Evolutionary conservation across 2,888 invertebrate genomes (phyloP), one percentile per base, ranked within the genome.

Genomic region (Xanthia togata): DNA sequence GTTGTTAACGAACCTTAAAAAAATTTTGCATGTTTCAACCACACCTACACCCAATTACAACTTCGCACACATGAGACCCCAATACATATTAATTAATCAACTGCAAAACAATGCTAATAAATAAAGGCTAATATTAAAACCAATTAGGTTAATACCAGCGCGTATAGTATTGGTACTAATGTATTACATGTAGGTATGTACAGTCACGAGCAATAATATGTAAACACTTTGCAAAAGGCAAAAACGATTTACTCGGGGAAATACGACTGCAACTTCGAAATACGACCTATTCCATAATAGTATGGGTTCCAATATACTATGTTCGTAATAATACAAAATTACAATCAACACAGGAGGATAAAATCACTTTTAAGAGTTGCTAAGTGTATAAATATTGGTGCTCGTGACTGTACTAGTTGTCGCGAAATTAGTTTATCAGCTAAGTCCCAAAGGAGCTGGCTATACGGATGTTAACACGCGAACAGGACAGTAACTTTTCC

Each of bases 91-190:
- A 84, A 44, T 84, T 83, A 84, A 81, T 81, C 59, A 82, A 82
- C 71, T 73, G 75, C 82, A 77, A 84, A 89, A 86, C 78, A 77
- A 65, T 73, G 41, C 64, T 73, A 76, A 90, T 83, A 87, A 85
- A 90, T 86, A 84, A 73, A 85, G 80, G 84, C 80, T 85, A 84
- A 70, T 86, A 87, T 83, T 89, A 84, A 90, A 87, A 81, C 86
- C 90, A 90, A 92, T 92, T 92, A 88, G 92, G 90, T 90, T 91
- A 92, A 92, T 87, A 88, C 86, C 87, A 81, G 77, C 82, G 85
- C 73, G 82, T 84, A 84, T 82, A 86, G 75, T 88, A 87, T 89
- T 85, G 87, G 59, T 74, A 67, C 71, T 76, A 68, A 84, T 73
- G 59, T 64, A 53, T 62, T 65, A 59, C n/a, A 65, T 53, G 71